Base-by-base conservation (phyloP, 1,140 invertebrate genomes). In the Coptotermes formosanus region DNA sequence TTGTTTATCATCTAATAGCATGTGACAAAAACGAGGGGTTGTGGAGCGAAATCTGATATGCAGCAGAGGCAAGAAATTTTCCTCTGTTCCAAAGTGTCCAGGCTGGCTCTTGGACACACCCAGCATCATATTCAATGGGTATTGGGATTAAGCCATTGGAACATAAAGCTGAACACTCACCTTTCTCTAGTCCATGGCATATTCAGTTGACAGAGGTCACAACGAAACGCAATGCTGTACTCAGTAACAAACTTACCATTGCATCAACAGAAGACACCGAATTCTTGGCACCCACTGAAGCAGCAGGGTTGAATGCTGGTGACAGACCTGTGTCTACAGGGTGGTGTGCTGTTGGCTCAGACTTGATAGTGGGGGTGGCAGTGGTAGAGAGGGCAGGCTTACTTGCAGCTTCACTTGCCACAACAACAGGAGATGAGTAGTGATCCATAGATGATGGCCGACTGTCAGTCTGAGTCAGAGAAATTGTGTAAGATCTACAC, bases 261-360 rank as follows among this genome's bases (percentile, higher is more conserved):
- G 91, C 89, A 87, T 91, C 91, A 45, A 91, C 89, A 89, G 91
- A 90, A 21, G 38, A 52, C 38, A 75, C 44, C 3, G 45, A 12
- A 25, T 82, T 64, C 44, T 81, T 82, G 55, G 48, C 30, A 11
- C 32, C 38, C n/a, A 48, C 69, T 2, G 69, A 48, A 12, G 45
- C 85, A 19, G 82, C 75, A 16, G 44, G 55, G 25, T 38, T 82
- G 23, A 32, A 25, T 19, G 75, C 81, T 21, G 81, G n/a, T 7
- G 85, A 48, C 38, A 52, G 21, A 45, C 75, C 81, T 84, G 43
- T 8, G 14, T 75, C 64, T n/a, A 75, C 64, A 75, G 64, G 64
- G n/a, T 75, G 64, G 6, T n/a, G 64, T 11, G 64, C 4, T 30
- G 64, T n/a, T 8, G 64, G 64, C n/a, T 75, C 64, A 75, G 64